Percentiles rank a stretch among this genome's conserved stretches.
Conservation (phyloP, 2,113 vertebrate genomes). For the Thalassoma bifasciatum region DNA sequence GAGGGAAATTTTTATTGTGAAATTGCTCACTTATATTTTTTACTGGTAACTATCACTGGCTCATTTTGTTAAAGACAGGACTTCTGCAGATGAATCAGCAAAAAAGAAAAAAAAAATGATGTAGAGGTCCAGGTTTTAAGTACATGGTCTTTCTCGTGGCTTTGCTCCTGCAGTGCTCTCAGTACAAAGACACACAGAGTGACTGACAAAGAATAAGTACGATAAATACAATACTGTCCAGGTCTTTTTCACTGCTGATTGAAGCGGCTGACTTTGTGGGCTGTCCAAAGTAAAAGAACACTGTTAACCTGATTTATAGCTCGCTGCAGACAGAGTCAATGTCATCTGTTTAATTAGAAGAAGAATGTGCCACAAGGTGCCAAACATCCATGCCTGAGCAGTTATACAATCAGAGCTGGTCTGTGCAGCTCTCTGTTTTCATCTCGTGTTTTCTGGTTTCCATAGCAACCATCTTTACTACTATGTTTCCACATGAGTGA, state of each 20-base stretch:
- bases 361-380: conserved; percentile 8
- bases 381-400: conserved; percentile 10
- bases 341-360: conserved; percentile 13
- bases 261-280: neutral
- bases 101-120: too few species aligned
- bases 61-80: too few species aligned
- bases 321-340: neutral
- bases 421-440: conserved; percentile 21
- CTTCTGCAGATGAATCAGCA: too few species aligned
- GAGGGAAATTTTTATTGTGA: too few species aligned
- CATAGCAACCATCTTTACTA: conserved; percentile 26
- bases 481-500: conserved; percentile 11
- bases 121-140: too few species aligned
- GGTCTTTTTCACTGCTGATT: neutral
- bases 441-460: conserved; percentile 32
- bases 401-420: conserved; percentile 9
- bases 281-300: neutral
- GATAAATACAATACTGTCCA: too few species aligned
- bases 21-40: too few species aligned
- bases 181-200: neutral
- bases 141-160: neutral
- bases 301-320: neutral
- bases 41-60: too few species aligned
- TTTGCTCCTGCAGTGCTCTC: neutral
- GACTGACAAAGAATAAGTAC: too few species aligned